Percentiles rank a stretch among this genome's conserved stretches.
Conservation (phyloP, 2,888 invertebrate genomes). For the Pardosa pseudoannulata region DNA sequence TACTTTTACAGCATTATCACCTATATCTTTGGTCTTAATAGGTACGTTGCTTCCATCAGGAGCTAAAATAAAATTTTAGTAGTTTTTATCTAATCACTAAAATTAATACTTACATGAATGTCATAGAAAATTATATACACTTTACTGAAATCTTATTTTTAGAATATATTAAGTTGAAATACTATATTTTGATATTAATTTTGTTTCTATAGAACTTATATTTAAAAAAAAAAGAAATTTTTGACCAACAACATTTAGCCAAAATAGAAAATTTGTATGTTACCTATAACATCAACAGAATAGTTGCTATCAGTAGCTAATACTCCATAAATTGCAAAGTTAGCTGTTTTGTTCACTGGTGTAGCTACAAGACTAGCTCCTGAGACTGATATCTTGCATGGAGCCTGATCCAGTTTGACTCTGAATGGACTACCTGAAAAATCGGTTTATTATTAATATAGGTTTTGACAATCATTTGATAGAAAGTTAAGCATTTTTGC, state of each 20-base stretch:
- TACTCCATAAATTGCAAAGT: conserved; percentile 81
- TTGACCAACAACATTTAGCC: too few species aligned
- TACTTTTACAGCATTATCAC: conserved; percentile 88
- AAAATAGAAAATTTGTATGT: too few species aligned
- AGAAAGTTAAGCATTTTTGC: too few species aligned
- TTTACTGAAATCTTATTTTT: too few species aligned
- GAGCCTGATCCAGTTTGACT: conserved; percentile 84
- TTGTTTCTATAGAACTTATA: too few species aligned
- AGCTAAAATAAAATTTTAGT: conserved; percentile 84
- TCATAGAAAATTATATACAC: too few species aligned
- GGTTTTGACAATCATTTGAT: too few species aligned
- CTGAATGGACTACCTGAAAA: conserved; percentile 93
- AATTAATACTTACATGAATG: too few species aligned
- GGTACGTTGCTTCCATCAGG: conserved; percentile 94
- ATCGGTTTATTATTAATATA: conserved; percentile 79
- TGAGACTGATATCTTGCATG: conserved; percentile 80
- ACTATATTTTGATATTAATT: too few species aligned
- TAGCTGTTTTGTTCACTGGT: conserved; percentile 80
- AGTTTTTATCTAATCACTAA: too few species aligned
- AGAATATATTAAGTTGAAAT: too few species aligned
- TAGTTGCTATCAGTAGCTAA: conserved; percentile 93
- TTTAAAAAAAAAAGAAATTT: too few species aligned
- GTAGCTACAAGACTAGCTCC: conserved; percentile 81
- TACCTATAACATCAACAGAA: conserved; percentile 97
- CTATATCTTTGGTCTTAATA: conserved; percentile 90